Evolutionary conservation across 1,140 invertebrate genomes (phyloP), one percentile per base, ranked within the genome.

Genomic region (Zaprionus inermis): DNA sequence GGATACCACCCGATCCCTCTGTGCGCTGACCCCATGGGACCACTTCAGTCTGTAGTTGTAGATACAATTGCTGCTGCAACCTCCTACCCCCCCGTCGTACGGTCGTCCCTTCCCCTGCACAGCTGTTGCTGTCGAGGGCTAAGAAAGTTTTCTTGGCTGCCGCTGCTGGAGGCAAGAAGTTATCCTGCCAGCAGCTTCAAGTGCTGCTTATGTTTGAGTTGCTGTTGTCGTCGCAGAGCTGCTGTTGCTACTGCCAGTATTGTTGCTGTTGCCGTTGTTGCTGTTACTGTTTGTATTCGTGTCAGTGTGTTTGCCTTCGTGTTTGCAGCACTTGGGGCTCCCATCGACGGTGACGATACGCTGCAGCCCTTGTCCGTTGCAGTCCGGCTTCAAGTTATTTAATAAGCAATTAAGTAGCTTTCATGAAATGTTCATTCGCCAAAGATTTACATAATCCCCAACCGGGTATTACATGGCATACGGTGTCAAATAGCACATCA

Each of bases 401-500:
- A 83, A 86, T 89, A 89, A 84, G 84, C 80, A 86, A 89, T 86
- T 86, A 89, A 66, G 22, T 77, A 52, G 55, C 61, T 61, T 71
- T 78, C 72, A 82, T 78, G 68, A 74, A 80, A 84, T 74, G 51
- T 36, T 36, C 38, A 18, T 51, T 34, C 34, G 28, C 41, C 30
- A 10, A 7, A 41, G 61, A 83, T 89, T 89, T 89, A 54, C 70
- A 80, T 89, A 86, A 83, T 72, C 78, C 41, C 34, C 14, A 41
- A 0, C 7, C 14, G 18, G 12, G 6, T 20, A 16, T 36, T 41
- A n/a, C 46, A 54, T 41, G 18, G 44, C 20, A 11, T 3, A 28
- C 38, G 49, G 46, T 56, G 67, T 51, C 71, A 79, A 54, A 34
- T 55, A 7, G 0, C 30, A 24, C 20, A 11, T 12, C 24, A n/a